Evolutionary conservation across 2,113 vertebrate genomes (phyloP), one percentile per base, ranked within the genome.

Genomic region (Hyaena hyaena): DNA sequence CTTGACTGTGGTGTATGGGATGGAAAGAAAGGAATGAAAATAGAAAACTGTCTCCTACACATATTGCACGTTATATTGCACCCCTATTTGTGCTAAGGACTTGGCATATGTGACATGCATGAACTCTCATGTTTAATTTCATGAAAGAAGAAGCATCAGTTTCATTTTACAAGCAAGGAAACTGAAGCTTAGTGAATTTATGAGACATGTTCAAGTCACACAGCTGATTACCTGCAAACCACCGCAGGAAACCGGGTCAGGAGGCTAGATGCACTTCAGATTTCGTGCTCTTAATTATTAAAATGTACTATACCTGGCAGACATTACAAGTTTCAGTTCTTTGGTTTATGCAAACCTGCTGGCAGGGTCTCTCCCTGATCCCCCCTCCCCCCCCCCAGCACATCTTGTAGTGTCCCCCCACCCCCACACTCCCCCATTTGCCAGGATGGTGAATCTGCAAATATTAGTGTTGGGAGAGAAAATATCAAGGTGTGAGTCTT

Each of bases 81-180:
- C 33, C 6, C 21, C 35, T 48, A 7, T 17, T 21, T 39, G 39
- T 39, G 90, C 65, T 80, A 24, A 69, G 65, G 43, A 53, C 73
- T 94, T 92, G 43, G 35, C 2, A 0, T 61, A 31, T 3, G 14
- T n/a, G 71, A 65, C 65, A 28, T 7, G n/a, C 16, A n/a, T 33
- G 65, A 14, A 28, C 26, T 7, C 21, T 68, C 31, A 3, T 43
- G n/a, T 66, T 95, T 55, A 35, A 76, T 93, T 73, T 87, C 90
- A 50, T 10, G n/a, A 96, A 58, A 31, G 19, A 97, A 80, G 73
- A 92, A 87, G n/a, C 19, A 53, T 43, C 9, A 12, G 4, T 88
- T 92, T 69, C n/a, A 80, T 82, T 93, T 86, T 39, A 80, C 24
- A 58, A 88, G 71, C 33, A 53, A 90, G 45, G 48, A 35, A 31